Conservation (phyloP, 2,888 invertebrate genomes). For the Meta bourneti region DNA sequence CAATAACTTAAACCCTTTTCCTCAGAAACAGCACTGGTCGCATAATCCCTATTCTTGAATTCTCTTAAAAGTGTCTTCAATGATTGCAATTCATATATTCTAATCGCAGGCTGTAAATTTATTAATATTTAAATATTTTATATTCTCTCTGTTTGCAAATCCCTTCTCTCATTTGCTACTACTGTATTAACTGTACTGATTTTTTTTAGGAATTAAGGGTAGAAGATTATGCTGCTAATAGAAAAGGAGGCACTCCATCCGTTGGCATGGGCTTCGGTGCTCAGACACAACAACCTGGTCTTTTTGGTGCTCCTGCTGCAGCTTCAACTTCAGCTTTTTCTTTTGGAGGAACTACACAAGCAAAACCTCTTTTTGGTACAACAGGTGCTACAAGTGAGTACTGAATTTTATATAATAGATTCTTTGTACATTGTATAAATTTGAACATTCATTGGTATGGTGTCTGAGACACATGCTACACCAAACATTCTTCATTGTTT, state of each 20-base stretch:
- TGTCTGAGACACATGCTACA: no score
- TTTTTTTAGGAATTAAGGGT: slow-evolving; percentile 87
- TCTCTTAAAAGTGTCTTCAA: no score
- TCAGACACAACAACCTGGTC: slow-evolving; percentile 51
- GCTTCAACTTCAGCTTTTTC: slow-evolving; percentile 77
- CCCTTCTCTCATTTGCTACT: no score
- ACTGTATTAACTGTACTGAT: background rate
- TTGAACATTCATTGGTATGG: no score
- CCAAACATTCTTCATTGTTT: no score
- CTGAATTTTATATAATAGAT: background rate
- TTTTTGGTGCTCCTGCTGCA: slow-evolving; percentile 76
- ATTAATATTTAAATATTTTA: no score
- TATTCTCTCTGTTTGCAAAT: no score
- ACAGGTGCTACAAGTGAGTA: slow-evolving; percentile 76
- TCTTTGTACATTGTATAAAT: background rate
- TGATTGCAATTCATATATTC: no score
- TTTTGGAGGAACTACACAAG: slow-evolving; percentile 80
- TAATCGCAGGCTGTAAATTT: no score
- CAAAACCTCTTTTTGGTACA: slow-evolving; percentile 84
- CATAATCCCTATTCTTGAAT: no score
- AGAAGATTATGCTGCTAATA: slow-evolving; percentile 94
- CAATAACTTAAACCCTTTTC: no score
- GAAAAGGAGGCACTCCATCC: slow-evolving; percentile 85
- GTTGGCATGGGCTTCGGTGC: slow-evolving; percentile 49
- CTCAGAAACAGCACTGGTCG: no score